Conservation (phyloP, 23 tunicate species). For the Styela clava region DNA sequence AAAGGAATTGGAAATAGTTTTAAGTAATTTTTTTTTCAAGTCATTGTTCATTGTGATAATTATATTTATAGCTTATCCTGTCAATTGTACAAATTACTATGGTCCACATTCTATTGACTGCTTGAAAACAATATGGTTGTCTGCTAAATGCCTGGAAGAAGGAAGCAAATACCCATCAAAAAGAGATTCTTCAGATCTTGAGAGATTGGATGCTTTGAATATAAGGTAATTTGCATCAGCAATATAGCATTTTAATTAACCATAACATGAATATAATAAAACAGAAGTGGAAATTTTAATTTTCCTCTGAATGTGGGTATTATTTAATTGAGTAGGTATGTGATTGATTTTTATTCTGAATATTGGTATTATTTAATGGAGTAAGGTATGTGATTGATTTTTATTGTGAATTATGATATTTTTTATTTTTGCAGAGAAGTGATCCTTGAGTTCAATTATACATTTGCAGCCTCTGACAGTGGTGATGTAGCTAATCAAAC, state of each 20-base stretch:
- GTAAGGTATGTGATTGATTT: too few species aligned
- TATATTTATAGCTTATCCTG: slow-evolving; percentile 18
- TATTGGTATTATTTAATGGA: too few species aligned
- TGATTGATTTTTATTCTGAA: too few species aligned
- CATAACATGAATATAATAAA: too few species aligned
- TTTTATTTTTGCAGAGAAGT: slow-evolving; percentile 2
- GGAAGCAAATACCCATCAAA: slow-evolving; percentile 24
- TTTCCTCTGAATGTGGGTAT: too few species aligned
- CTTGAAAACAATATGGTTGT: slow-evolving; percentile 9
- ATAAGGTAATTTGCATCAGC: too few species aligned
- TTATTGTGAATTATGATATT: too few species aligned
- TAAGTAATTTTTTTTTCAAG: background rate
- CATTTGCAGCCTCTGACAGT: background rate
- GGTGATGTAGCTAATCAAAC: slow-evolving; percentile 2
- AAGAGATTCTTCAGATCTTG: background rate
- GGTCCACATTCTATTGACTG: slow-evolving; percentile 21
- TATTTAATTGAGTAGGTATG: too few species aligned
- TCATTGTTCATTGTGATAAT: too few species aligned
- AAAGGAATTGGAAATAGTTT: too few species aligned
- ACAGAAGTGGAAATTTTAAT: too few species aligned
- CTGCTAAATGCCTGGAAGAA: slow-evolving; percentile 7
- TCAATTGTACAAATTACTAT: slow-evolving; percentile 2
- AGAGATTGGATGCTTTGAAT: background rate
- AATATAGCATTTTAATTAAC: too few species aligned
- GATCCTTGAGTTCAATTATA: background rate